Percentiles rank a stretch among this genome's conserved stretches.
Conservation (phyloP, 2,888 invertebrate species). For the Stenodema calcarata region DNA sequence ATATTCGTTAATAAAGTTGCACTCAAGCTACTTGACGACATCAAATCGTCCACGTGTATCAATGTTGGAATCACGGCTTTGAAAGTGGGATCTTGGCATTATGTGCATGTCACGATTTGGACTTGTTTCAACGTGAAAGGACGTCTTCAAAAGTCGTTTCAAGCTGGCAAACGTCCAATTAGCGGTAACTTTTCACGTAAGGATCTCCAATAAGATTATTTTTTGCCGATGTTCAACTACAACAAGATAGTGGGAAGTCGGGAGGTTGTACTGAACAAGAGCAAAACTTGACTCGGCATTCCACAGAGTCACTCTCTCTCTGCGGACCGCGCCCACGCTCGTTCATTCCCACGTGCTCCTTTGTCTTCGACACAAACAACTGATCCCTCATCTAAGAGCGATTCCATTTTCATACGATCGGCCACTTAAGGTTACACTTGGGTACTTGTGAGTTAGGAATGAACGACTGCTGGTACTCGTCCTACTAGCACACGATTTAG, state of each 20-base stretch:
- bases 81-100: no score
- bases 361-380: neutral
- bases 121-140: no score
- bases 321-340: neutral
- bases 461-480: neutral
- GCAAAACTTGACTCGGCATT: neutral
- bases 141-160: no score
- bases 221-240: neutral
- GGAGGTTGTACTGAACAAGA: neutral
- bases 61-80: no score
- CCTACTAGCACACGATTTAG: no score
- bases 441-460: no score
- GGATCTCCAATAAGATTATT: neutral
- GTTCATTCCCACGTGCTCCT: constrained; percentile 1
- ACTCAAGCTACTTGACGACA: no score
- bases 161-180: no score
- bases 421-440: neutral
- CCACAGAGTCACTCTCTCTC: neutral
- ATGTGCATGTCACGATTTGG: no score
- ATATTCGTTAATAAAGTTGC: no score
- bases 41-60: no score
- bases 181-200: no score
- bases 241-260: neutral
- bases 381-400: neutral
- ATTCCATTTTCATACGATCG: neutral